Evolutionary conservation across 2,113 vertebrate genomes (phyloP).

Genomic region (Malaclemys terrapin): DNA sequence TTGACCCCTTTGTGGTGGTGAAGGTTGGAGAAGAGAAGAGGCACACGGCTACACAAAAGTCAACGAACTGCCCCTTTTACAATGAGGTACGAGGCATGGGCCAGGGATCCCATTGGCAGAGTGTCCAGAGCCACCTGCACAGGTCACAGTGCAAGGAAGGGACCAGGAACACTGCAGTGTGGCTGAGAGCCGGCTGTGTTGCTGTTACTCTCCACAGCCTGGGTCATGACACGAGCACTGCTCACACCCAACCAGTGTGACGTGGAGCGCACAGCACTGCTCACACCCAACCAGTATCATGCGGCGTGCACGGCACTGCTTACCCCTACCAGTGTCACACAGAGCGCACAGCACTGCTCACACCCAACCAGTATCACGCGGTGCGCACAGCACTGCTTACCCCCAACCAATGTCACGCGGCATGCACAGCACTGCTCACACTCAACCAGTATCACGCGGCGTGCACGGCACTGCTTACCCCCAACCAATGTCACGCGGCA

Average conservation of each 20-base stretch:
- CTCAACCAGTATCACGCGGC: too few relatives aligned
- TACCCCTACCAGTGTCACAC: too few relatives aligned
- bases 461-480: too few relatives aligned
- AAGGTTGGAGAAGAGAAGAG: slow-evolving; percentile 88
- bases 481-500: too few relatives aligned
- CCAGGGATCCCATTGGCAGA: neutral
- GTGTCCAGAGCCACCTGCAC: neutral
- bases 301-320: neutral
- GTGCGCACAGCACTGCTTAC: accelerated
- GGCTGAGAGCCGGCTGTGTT: too few relatives aligned
- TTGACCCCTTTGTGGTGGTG: slow-evolving; percentile 91
- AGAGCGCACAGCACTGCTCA: too few relatives aligned
- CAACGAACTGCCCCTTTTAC: slow-evolving; percentile 91
- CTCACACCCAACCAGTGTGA: neutral
- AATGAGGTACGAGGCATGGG: slow-evolving; percentile 77
- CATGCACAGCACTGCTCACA: too few relatives aligned
- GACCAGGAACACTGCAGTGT: neutral
- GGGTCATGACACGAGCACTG: too few relatives aligned
- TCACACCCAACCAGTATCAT: neutral
- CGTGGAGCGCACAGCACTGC: neutral
- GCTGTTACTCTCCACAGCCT: neutral
- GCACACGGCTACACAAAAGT: slow-evolving; percentile 86
- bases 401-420: accelerated
- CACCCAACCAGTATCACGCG: too few relatives aligned
- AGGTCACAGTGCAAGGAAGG: too few relatives aligned